Base-by-base conservation (phyloP, 2,113 vertebrate species). In the Pongo abelii region DNA sequence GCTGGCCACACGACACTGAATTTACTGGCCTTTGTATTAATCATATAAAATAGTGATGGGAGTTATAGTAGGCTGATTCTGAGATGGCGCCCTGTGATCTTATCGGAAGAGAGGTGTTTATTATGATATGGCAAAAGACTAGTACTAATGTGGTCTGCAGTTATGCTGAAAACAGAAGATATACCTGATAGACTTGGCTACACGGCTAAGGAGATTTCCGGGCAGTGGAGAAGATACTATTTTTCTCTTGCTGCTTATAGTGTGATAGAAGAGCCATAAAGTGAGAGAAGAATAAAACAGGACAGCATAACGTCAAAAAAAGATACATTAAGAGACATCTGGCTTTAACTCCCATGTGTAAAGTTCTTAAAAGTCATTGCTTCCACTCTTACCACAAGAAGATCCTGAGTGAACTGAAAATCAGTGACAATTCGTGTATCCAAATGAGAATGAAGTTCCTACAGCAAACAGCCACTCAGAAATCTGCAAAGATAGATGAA, bases 391-490 rank as follows among this genome's bases (percentile, higher is more conserved):
- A 22, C 23, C 38, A n/a, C 13, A n/a, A 64, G 43, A 32, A 57
- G 70, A 72, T 23, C 38, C 50, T 78, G 32, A 40, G 7, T 9
- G 5, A 25, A 23, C 27, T 5, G 43, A 48, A 74, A 46, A 17
- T 8, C 22, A 8, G 12, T 6, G 5, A 25, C 0, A 4, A 25
- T 85, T 74, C 61, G 30, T 55, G n/a, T 23, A 38, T 10, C 32
- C 23, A 74, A 61, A 64, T 4, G 48, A 89, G n/a, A 92, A 69
- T 1, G 4, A 86, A 64, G n/a, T 64, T 27, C 46, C 59, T 38
- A 64, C 12, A 14, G 40, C n/a, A 30, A 40, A 4, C 3, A 2
- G 38, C 32, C 20, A 14, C 50, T 59, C 1, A 0, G 13, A 2
- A 23, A 23, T 57, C 10, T 30, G n/a, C 5, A 30, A 32, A 52